Conservation (phyloP, 2,113 vertebrate species). For the Protomyctophum bolini region DNA sequence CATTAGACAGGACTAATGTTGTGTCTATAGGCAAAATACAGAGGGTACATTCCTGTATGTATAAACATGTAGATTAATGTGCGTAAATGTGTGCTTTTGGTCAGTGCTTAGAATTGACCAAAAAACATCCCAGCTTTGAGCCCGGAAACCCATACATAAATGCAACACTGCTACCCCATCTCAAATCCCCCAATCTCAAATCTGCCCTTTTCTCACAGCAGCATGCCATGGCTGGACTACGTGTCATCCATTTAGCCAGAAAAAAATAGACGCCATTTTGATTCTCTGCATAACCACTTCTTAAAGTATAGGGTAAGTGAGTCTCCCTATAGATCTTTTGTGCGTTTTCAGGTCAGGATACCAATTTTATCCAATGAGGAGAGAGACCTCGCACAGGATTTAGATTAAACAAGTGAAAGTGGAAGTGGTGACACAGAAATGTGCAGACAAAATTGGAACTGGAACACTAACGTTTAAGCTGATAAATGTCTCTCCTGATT, state of each 20-base stretch:
- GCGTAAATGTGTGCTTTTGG: constrained; percentile 44
- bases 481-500: no score
- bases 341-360: no score
- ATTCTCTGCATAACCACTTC: background rate
- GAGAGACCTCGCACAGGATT: no score
- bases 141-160: constrained; percentile 58
- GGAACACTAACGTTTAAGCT: no score
- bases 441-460: no score
- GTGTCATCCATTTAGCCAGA: constrained; percentile 29
- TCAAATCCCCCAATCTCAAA: constrained; percentile 50
- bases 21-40: constrained; percentile 26
- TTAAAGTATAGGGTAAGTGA: no score
- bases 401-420: no score
- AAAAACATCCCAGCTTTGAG: constrained; percentile 64
- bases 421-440: no score
- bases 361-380: no score
- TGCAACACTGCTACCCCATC: constrained; percentile 51
- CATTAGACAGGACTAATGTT: constrained; percentile 24
- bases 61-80: constrained; percentile 66
- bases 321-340: no score
- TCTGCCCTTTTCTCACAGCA: constrained; percentile 41
- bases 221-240: constrained; percentile 19
- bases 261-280: constrained; percentile 37
- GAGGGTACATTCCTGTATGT: constrained; percentile 47
- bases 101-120: constrained; percentile 61